Evolutionary conservation across 2,797 vertebrate species (phyloP).

Genomic region (Cuculus canorus): DNA sequence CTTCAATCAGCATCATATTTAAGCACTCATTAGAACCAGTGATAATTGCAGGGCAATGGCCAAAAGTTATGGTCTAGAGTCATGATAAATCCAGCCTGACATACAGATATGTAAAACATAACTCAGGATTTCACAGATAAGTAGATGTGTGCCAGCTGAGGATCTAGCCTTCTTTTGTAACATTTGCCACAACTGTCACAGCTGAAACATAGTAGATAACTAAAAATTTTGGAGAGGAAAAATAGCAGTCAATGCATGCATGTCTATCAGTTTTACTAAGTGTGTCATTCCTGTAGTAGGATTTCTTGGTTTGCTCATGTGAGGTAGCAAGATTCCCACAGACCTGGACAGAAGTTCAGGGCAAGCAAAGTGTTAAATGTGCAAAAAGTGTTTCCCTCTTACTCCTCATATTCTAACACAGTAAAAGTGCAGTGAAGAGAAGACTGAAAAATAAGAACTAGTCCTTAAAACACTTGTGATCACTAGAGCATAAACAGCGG

Average conservation of each 20-base stretch:
- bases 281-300: neutral
- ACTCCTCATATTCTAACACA: neutral
- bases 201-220: neutral
- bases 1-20: neutral
- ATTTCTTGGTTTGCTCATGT: neutral
- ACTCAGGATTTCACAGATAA: neutral
- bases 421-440: conserved; percentile 28
- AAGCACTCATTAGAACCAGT: neutral
- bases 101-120: neutral
- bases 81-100: neutral
- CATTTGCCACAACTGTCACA: neutral
- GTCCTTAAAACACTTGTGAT: conserved; percentile 62
- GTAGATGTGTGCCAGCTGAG: neutral
- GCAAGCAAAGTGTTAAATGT: conserved; percentile 52
- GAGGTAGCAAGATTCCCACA: neutral
- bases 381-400: neutral
- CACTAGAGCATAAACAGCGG: conserved; percentile 45
- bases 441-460: conserved; percentile 59
- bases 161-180: neutral
- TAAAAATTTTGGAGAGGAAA: neutral
- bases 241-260: neutral
- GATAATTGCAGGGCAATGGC: neutral
- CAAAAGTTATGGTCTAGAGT: neutral
- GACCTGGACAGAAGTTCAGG: neutral
- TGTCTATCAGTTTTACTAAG: neutral